Evolutionary conservation across 2,113 vertebrate species (phyloP), one percentile per base, ranked within the genome.

Genomic region (Leucoraja erinaceus): DNA sequence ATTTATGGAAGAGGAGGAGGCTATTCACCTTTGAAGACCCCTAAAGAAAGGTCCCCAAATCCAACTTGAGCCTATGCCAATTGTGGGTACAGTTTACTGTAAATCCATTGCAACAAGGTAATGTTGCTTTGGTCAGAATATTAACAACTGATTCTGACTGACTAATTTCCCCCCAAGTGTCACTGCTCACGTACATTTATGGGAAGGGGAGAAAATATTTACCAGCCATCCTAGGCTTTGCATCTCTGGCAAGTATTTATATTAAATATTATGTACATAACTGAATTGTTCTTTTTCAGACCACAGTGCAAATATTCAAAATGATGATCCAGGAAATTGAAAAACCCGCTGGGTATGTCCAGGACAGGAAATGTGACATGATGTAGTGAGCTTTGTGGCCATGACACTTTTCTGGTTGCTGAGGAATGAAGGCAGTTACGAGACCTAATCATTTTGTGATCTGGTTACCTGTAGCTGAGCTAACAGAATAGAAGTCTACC

Each of bases 281-380:
- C 11, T 91, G 88, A 91, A 72, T 91, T 72, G 66, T 90, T 91
- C 90, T 93, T 77, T 94, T 93, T 16, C 95, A 97, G 95, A 95
- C 96, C 95, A 95, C 95, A 96, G 96, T 96, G 95, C 93, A 96
- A 94, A 95, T 96, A 95, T 95, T 95, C 94, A 93, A 95, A 94
- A 94, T 95, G 96, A 97, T 97, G 96, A 96, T 96, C 95, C 95
- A 95, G 94, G 94, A 95, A 95, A 95, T 95, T 84, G 95, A 96
- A 93, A 94, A 94, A 94, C 94, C 97, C 95, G 96, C 96, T 96
- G 96, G 96, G 94, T 95, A 94, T 94, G 93, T 94, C 94, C 90
- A 96, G 93, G 96, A 96, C 93, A 97, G 96, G 94, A 97, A 96
- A 93, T 97, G 97, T 83, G 90, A 93, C 11, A 95, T 97, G 93